phyloP scores from a whole-genome alignment of 1,140 invertebrate genomes.

The Geopemphigus sp. region DNA sequence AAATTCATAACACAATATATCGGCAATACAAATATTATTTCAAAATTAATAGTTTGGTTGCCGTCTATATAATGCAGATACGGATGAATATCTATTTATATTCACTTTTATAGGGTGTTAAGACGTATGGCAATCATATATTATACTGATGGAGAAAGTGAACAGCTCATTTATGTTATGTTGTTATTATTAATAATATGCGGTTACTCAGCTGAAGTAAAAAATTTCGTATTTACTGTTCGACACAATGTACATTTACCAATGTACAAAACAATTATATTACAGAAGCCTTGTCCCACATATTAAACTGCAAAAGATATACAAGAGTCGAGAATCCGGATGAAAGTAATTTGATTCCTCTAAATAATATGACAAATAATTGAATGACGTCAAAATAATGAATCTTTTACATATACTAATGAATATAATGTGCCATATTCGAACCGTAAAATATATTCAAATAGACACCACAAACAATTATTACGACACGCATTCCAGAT shows the following conservation, averaged over 20 bases:
- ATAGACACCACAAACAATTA: background rate
- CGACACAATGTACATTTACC: conserved; percentile 4
- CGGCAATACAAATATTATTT: background rate
- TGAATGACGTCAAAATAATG: background rate
- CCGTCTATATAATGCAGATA: background rate
- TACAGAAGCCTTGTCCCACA: conserved; percentile 34
- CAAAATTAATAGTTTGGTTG: background rate
- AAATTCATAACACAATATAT: background rate
- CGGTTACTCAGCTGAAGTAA: conserved; percentile 13
- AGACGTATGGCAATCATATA: background rate
- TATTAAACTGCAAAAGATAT: conserved; percentile 10
- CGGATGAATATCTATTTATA: background rate
- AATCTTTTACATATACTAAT: background rate
- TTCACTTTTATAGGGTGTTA: background rate
- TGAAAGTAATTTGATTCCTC: conserved; percentile 26
- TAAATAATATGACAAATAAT: conserved; percentile 35
- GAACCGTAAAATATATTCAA: background rate
- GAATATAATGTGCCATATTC: background rate
- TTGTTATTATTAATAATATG: background rate
- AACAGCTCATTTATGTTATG: background rate
- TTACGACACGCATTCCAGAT: background rate
- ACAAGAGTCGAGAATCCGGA: background rate
- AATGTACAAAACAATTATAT: background rate
- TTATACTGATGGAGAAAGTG: conserved; percentile 21
- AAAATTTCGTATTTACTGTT: background rate